Evolutionary conservation across 1,140 invertebrate genomes (phyloP), one percentile per base, ranked within the genome.

Genomic region (Adelges cooleyi): DNA sequence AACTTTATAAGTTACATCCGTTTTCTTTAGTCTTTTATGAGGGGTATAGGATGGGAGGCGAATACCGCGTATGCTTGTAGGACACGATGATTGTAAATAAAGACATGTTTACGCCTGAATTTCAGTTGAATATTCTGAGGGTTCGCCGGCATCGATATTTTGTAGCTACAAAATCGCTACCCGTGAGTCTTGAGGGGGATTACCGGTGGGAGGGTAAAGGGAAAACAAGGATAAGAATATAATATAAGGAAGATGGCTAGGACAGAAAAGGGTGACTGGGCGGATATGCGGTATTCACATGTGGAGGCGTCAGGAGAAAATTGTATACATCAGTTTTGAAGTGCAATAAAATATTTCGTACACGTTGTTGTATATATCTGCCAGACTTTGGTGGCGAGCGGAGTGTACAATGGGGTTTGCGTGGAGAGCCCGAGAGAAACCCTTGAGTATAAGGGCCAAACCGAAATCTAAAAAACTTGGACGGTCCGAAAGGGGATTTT

Each of bases 401-500:
- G 17, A n/a, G n/a, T n/a, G n/a, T n/a, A n/a, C n/a, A n/a, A n/a
- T n/a, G n/a, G 29, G 11, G 29, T 33, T 6, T 10, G 51, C n/a
- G 53, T 20, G 52, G 52, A 22, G 29, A 22, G 40, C n/a, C n/a
- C n/a, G n/a, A n/a, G n/a, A 17, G 23, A 40, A 53, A 17, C 56
- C 56, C 56, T 62, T 18, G 56, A 48, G 54, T 44, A 59, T 56
- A 56, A 38, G 5, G 17, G 13, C 17, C 4, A 48, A 29, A 48
- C 25, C 56, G 42, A 48, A 62, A 62, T 46, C 40, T 44, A 48
- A 33, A 56, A 46, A 59, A 62, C 56, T 62, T 20, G 56, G 54
- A 59, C 54, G 18, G 56, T 62, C 56, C 56, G 56, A 62, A 48
- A 33, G 42, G 56, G 56, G 56, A 48, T 62, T 62, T 62, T 62